phyloP scores from a whole-genome alignment of 2,113 vertebrate genomes.

The Ranitomeya variabilis region DNA sequence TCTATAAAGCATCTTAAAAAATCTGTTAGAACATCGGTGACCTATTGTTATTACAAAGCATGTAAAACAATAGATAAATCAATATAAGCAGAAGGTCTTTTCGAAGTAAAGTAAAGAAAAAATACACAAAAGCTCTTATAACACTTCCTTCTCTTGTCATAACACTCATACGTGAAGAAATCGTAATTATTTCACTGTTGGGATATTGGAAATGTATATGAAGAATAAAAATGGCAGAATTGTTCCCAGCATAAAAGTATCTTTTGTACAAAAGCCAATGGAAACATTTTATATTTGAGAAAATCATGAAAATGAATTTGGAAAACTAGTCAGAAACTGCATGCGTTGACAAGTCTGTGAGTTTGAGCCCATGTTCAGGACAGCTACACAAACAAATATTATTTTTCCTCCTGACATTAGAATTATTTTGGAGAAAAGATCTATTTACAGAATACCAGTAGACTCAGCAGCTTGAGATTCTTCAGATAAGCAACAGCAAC shows the following conservation, averaged over 20 bases:
- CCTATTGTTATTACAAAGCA: not conserved
- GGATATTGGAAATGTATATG: conserved; percentile 29
- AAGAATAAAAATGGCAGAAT: conserved; percentile 49
- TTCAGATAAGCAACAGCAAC: conserved; percentile 12
- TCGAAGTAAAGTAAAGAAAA: not conserved
- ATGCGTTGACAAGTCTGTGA: conserved; percentile 53
- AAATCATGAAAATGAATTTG: conserved; percentile 42
- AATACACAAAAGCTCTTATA: not conserved
- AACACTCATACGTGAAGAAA: not conserved
- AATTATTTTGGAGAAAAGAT: conserved; percentile 24
- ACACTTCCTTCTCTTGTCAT: conserved; percentile 47
- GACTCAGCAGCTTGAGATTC: not conserved
- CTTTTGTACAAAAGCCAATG: conserved; percentile 52
- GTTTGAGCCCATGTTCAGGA: conserved; percentile 34
- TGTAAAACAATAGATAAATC: not conserved
- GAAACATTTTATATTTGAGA: conserved; percentile 42
- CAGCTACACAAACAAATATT: conserved; percentile 51
- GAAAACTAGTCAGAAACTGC: conserved; percentile 40
- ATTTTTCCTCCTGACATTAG: conserved; percentile 41
- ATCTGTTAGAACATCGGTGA: not conserved
- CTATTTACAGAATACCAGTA: conserved; percentile 38
- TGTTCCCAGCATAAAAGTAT: conserved; percentile 47
- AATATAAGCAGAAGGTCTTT: not conserved
- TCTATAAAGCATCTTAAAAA: not conserved
- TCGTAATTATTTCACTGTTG: conserved; percentile 11